These are phyloP conservation scores for Danio tinwini DNA, from an alignment of 2,797 vertebrate species.

Conservation along the genomic window DNA sequence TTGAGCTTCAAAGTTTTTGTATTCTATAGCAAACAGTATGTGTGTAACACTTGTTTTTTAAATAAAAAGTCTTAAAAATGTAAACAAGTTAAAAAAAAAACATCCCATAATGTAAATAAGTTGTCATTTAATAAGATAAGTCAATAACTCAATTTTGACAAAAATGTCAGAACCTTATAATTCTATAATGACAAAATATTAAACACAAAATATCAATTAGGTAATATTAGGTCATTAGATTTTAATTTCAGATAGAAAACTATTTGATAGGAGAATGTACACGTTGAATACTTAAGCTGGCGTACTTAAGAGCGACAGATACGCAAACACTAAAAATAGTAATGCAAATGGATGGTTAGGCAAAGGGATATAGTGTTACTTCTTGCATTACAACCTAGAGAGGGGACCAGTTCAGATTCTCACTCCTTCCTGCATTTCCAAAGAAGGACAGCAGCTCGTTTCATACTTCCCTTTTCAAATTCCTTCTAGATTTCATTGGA, in stretches of 20 bases:
- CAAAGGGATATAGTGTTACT: slow-evolving; percentile 30
- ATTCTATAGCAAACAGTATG: too few species aligned
- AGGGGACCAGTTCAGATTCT: slow-evolving; percentile 38
- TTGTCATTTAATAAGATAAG: too few species aligned
- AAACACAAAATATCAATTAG: too few species aligned
- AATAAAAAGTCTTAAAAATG: too few species aligned
- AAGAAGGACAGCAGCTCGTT: slow-evolving; percentile 36
- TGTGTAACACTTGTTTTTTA: too few species aligned
- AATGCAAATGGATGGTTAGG: slow-evolving; percentile 17
- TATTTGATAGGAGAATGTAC: background rate
- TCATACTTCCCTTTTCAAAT: slow-evolving; percentile 5
- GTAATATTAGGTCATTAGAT: background rate
- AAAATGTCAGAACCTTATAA: too few species aligned
- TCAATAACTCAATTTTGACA: too few species aligned
- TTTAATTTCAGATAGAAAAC: background rate
- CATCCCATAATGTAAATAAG: too few species aligned
- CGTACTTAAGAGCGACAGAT: background rate
- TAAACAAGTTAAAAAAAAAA: too few species aligned
- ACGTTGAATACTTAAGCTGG: background rate
- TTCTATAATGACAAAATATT: too few species aligned
- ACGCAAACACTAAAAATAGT: slow-evolving; percentile 44
- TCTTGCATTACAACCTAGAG: slow-evolving; percentile 31
- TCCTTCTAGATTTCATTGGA: background rate
- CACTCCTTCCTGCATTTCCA: slow-evolving; percentile 41
- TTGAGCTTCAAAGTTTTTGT: too few species aligned